Conservation (phyloP, 2,888 invertebrate species). For the Cylloceria caligata region DNA sequence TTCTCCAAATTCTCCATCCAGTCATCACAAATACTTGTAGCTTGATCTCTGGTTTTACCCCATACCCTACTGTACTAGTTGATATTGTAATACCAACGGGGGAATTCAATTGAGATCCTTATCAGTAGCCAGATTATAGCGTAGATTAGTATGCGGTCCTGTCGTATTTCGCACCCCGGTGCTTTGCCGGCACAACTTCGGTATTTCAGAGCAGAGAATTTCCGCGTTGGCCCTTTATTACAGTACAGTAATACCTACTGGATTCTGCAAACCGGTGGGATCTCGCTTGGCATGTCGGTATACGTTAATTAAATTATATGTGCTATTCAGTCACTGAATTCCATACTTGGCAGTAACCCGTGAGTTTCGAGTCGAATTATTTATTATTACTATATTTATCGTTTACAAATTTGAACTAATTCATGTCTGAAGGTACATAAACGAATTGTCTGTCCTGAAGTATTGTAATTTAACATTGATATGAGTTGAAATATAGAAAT, state of each 20-base stretch:
- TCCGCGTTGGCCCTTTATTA: slow-evolving; percentile 5
- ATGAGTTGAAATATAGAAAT: too few species aligned
- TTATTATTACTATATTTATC: background rate
- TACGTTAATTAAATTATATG: slow-evolving; percentile 6
- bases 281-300: background rate
- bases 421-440: background rate
- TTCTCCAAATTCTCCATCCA: too few species aligned
- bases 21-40: too few species aligned
- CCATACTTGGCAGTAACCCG: background rate
- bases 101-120: slow-evolving; percentile 31
- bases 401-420: background rate
- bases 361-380: background rate
- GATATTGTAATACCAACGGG: background rate
- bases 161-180: background rate
- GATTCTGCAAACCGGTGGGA: background rate
- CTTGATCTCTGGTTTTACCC: too few species aligned
- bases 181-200: background rate
- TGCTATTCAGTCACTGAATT: background rate
- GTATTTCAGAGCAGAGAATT: slow-evolving; percentile 8
- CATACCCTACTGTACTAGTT: background rate
- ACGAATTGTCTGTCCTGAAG: background rate
- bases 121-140: slow-evolving; percentile 18
- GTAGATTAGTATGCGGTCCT: slow-evolving; percentile 15
- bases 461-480: too few species aligned
- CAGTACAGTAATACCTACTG: background rate